phyloP scores from a whole-genome alignment of 2,113 vertebrate genomes.

The human region DNA sequence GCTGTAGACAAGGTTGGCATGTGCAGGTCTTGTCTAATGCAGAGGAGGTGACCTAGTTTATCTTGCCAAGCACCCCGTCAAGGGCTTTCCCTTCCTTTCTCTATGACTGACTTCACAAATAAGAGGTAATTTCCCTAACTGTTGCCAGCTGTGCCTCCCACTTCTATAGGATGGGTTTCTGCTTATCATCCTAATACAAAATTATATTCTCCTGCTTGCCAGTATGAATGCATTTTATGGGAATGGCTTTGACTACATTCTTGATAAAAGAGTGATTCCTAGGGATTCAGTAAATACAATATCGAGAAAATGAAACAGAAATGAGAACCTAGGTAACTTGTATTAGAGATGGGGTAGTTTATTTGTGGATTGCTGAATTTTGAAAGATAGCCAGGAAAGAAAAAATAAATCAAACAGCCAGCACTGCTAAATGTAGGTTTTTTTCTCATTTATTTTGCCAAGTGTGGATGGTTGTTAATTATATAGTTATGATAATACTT shows the following conservation, averaged over 20 bases:
- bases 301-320: constrained; percentile 52
- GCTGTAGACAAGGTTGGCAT: neutral
- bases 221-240: constrained; percentile 22
- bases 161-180: neutral
- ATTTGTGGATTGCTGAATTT: constrained; percentile 56
- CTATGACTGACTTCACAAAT: neutral
- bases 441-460: constrained; percentile 33
- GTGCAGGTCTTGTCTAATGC: neutral
- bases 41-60: constrained; percentile 16
- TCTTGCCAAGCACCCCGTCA: neutral
- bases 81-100: constrained; percentile 5
- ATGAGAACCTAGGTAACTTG: constrained; percentile 49
- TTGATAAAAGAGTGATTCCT: constrained; percentile 38
- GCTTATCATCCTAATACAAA: constrained; percentile 13
- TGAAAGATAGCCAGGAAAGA: constrained; percentile 55
- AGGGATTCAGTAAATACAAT: constrained; percentile 36
- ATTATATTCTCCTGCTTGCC: neutral
- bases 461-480: constrained; percentile 55
- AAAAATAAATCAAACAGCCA: constrained; percentile 34
- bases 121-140: neutral
- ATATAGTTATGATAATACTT: constrained; percentile 55
- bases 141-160: neutral
- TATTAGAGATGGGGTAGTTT: constrained; percentile 30
- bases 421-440: neutral
- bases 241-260: constrained; percentile 27